These are phyloP conservation scores for Schizopygopsis pylzovi DNA, from an alignment of 2,797 vertebrate species.

Conservation along the genomic window DNA sequence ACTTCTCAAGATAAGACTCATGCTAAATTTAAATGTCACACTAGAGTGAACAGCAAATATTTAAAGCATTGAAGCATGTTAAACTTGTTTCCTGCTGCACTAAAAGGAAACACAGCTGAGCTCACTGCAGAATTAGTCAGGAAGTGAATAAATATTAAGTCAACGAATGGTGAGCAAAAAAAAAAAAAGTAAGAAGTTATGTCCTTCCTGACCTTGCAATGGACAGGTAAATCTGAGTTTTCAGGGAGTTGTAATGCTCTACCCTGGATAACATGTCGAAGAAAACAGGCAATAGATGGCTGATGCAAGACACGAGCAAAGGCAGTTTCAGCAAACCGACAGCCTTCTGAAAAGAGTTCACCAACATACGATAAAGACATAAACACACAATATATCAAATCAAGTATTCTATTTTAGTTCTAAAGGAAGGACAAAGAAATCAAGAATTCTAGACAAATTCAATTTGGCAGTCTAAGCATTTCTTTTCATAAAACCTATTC, in stretches of 20 bases:
- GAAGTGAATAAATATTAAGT: background rate
- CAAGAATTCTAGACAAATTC: background rate
- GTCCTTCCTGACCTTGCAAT: conserved; percentile 78
- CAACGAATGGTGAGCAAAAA: background rate
- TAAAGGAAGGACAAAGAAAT: background rate
- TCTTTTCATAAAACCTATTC: background rate
- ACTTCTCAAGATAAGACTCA: background rate
- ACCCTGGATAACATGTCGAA: conserved; percentile 77
- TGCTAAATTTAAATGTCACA: background rate
- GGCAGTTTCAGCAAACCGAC: conserved; percentile 74
- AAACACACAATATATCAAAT: background rate
- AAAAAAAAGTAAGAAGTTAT: background rate
- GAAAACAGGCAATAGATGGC: conserved; percentile 80
- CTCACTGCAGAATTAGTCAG: background rate
- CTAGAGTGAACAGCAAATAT: background rate
- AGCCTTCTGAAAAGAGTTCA: background rate
- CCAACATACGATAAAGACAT: background rate
- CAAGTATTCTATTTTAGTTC: background rate
- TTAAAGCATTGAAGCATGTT: background rate
- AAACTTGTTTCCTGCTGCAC: conserved; percentile 3
- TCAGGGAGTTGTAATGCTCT: conserved; percentile 79
- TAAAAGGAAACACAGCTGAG: background rate
- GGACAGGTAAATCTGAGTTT: conserved; percentile 78
- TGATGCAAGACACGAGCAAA: conserved; percentile 79
- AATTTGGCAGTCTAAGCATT: background rate